Evolutionary conservation across 2,888 invertebrate species (phyloP).

Genomic region (Gastrophysa polygoni): DNA sequence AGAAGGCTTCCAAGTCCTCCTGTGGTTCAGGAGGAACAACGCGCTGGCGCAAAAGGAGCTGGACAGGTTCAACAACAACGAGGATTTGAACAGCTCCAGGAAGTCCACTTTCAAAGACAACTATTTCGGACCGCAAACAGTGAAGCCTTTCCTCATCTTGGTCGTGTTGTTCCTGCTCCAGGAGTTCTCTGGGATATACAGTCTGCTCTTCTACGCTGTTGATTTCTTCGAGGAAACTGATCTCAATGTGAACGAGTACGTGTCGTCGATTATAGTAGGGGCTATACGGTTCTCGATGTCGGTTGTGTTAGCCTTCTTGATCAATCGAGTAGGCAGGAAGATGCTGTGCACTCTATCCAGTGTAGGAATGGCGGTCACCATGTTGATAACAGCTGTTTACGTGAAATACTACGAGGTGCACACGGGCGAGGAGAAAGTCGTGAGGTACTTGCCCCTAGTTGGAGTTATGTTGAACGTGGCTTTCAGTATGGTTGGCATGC

Average conservation of each 20-base stretch:
- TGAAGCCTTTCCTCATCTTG: conserved; percentile 71
- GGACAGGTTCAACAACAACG: conserved; percentile 53
- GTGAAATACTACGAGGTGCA: conserved; percentile 54
- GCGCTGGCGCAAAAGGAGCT: conserved; percentile 68
- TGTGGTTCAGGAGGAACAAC: conserved; percentile 70
- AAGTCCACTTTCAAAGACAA: conserved; percentile 41
- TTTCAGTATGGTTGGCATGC: conserved; percentile 75
- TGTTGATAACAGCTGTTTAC: conserved; percentile 57
- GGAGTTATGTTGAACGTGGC: conserved; percentile 73
- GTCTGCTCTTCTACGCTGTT: conserved; percentile 75
- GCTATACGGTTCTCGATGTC: conserved; percentile 71
- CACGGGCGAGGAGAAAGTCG: conserved; percentile 42
- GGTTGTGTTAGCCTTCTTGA: conserved; percentile 69
- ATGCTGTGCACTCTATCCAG: conserved; percentile 69
- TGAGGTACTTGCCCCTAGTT: conserved; percentile 60
- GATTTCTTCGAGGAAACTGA: conserved; percentile 73
- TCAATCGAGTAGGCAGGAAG: conserved; percentile 68
- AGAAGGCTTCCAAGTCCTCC: conserved; percentile 64
- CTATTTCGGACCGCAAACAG: conserved; percentile 62
- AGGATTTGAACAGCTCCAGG: conserved; percentile 33
- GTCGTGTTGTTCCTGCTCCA: conserved; percentile 72
- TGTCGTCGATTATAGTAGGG: conserved; percentile 73
- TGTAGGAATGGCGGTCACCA: conserved; percentile 67
- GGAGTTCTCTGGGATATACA: conserved; percentile 76
- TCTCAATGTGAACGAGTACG: conserved; percentile 67